Evolutionary conservation across 2,113 vertebrate genomes (phyloP), one percentile per base, ranked within the genome.

Genomic region (Anseranas semipalmata): DNA sequence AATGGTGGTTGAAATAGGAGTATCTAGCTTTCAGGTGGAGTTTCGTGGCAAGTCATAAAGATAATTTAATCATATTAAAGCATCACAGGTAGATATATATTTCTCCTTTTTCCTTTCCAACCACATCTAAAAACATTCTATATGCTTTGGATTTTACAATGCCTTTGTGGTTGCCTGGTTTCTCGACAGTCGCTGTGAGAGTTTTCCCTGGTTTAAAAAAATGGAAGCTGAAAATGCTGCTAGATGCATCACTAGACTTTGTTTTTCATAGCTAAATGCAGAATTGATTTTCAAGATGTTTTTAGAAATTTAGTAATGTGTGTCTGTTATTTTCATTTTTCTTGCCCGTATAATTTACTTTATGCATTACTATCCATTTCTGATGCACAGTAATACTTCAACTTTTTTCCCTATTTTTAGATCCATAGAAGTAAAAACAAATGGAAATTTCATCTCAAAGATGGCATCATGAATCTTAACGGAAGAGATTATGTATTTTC

Each of bases 371-470:
- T 89, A 39, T 4, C 37, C 28, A 21, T 67, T 93, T 85, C 46
- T 92, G 52, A 56, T 90, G 41, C 15, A 90, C 50, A 88, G 20
- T 97, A 71, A 89, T 52, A 78, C 2, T 56, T 90, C 32, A n/a
- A 77, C 15, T 28, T 90, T 88, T 89, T 52, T 85, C 85, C 80
- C 67, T 96, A 90, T 95, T 95, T 97, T 90, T 98, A 99, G 99
- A 99, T 99, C 93, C 99, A 99, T 97, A 99, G 99, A 98, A 99
- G 99, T 99, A 99, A 99, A 99, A 99, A 99, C 98, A 99, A 99
- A 97, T 99, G 99, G 99, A 99, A 99, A 98, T 99, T 99, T 98
- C 99, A 99, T 98, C 99, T 99, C 97, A 99, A 99, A 98, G 99
- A 99, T 91, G 99, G 99, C 93, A 99, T 99, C 97, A 99, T 99